Base-by-base conservation (phyloP, 2,113 vertebrate genomes). In the Callipepla californica region DNA sequence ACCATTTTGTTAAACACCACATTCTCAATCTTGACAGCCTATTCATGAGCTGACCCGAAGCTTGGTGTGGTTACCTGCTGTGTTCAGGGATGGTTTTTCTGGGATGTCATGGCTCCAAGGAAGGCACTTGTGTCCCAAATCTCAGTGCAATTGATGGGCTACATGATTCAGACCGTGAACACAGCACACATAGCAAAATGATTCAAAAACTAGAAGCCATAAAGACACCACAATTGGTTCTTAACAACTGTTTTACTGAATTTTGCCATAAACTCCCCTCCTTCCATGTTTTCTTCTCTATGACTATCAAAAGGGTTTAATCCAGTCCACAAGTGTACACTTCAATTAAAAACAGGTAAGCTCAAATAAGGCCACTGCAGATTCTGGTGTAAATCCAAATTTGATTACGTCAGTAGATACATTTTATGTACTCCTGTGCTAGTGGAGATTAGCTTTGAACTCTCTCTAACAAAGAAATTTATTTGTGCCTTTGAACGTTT, bases 381-480 rank as follows among this genome's bases (percentile, higher is more conserved):
- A 58, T 48, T 18, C 13, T 61, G 4, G 9, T 80, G 30, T 65
- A 94, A 90, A 92, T 81, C 38, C 66, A 65, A 65, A 78, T 72
- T 75, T 80, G 19, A 80, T 80, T 62, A 55, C n/a, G 8, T 83
- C 4, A 3, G 61, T 34, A 77, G 38, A 53, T 38, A 83, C 2
- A 20, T 88, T 91, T 83, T 45, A 76, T 61, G 38, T 74, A 8
- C 9, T 59, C 34, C 40, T 88, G 68, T 65, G 30, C 12, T 74
- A 77, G 42, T 21, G 25, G 92, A 91, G 68, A 92, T 87, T 89
- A 82, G 55, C 47, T 89, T 85, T 87, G 68, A 89, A 87, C 58
- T 74, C 26, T 58, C 47, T 44, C 42, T 87, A 85, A 70, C 28
- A 85, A 78, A 88, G n/a, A 59, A 86, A 89, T 75, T 85, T 14